Evolutionary conservation across 2,113 vertebrate genomes (phyloP).

Genomic region (Strix uralensis): DNA sequence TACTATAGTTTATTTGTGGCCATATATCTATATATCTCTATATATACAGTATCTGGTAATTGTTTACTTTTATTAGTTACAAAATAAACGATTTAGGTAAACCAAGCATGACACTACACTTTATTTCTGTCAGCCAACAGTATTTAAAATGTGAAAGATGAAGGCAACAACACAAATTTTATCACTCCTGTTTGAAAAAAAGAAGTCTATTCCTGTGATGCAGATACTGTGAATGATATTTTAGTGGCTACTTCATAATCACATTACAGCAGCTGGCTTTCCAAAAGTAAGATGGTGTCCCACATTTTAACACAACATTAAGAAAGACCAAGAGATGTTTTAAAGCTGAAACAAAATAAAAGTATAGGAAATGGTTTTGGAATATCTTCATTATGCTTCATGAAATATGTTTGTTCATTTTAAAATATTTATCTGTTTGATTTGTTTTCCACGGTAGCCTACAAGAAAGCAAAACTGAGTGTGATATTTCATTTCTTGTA

Average conservation of each 20-base stretch:
- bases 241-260: constrained; percentile 30
- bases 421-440: neutral
- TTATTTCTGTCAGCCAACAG: constrained; percentile 52
- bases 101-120: constrained; percentile 53
- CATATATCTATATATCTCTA: constrained; percentile 54
- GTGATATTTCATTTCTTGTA: constrained; percentile 41
- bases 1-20: constrained; percentile 49
- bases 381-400: constrained; percentile 34
- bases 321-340: constrained; percentile 16
- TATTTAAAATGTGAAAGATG: constrained; percentile 21
- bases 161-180: neutral
- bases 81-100: constrained; percentile 68
- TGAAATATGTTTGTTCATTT: constrained; percentile 45
- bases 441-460: neutral
- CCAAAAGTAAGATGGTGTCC: constrained; percentile 38
- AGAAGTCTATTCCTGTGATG: neutral
- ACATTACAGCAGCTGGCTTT: constrained; percentile 28
- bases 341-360: constrained; percentile 41
- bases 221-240: constrained; percentile 31
- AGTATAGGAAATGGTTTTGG: constrained; percentile 15
- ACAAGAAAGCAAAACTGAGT: constrained; percentile 15
- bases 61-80: constrained; percentile 68
- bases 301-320: neutral
- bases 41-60: constrained; percentile 55
- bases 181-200: neutral